phyloP scores from a whole-genome alignment of 2,113 vertebrate species.

The Sminthopsis crassicaudata region DNA sequence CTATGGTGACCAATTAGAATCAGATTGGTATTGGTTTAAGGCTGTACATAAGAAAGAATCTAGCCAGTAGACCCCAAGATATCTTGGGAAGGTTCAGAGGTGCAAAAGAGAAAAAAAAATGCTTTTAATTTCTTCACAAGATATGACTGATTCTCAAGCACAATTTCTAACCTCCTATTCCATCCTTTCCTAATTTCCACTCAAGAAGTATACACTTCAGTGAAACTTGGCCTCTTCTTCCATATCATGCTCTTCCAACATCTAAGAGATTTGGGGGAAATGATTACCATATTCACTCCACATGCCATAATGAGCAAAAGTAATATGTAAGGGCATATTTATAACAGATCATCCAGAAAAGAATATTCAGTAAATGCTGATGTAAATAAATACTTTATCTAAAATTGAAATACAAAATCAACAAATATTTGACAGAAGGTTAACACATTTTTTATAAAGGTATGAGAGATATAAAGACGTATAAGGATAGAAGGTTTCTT shows the following conservation, averaged over 20 bases:
- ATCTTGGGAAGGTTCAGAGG: too few relatives aligned
- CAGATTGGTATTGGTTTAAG: too few relatives aligned
- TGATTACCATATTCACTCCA: background rate
- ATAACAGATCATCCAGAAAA: background rate
- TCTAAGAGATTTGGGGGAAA: background rate
- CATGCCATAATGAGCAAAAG: background rate
- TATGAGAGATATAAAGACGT: background rate
- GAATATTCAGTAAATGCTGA: background rate
- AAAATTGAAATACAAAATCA: background rate
- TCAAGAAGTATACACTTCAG: background rate
- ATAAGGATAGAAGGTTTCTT: background rate
- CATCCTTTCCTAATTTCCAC: background rate
- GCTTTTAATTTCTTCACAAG: background rate
- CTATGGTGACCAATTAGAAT: too few relatives aligned
- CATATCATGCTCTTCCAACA: background rate
- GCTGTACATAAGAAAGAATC: too few relatives aligned
- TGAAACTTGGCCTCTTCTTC: background rate
- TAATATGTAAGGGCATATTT: background rate
- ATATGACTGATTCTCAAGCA: background rate
- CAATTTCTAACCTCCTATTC: background rate
- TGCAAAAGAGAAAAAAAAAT: too few relatives aligned
- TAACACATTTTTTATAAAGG: background rate
- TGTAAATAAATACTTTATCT: background rate
- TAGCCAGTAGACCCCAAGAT: too few relatives aligned
- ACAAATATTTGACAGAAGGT: background rate